Conservation (phyloP, 2,888 invertebrate species). For the Sepioteuthis lessoniana region DNA sequence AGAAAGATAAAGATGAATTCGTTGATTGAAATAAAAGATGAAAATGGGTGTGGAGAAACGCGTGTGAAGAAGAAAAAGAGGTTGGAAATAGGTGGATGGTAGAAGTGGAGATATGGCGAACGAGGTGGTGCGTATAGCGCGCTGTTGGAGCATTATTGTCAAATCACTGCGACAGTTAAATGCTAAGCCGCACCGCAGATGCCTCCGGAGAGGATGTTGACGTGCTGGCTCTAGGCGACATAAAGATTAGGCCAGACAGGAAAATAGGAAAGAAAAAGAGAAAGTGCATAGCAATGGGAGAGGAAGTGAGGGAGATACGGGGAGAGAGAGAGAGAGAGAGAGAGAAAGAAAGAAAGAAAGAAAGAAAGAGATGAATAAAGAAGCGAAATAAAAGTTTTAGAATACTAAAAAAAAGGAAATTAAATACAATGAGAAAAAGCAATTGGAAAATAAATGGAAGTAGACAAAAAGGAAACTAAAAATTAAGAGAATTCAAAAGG, state of each 20-base stretch:
- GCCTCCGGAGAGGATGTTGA: constrained; percentile 33
- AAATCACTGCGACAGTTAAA: constrained; percentile 21
- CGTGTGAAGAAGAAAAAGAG: not conserved
- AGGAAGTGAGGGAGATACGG: not conserved
- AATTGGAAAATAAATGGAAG: not conserved
- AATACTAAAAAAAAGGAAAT: not conserved
- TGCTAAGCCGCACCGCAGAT: not conserved
- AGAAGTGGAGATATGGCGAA: not conserved
- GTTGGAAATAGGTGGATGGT: not conserved
- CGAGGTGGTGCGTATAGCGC: not conserved
- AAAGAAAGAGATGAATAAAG: not conserved
- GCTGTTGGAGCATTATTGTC: not conserved
- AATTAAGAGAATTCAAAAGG: not conserved
- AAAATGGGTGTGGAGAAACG: not conserved
- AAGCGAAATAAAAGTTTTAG: not conserved
- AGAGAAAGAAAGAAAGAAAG: not conserved
- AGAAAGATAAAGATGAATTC: not conserved
- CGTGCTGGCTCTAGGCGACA: constrained; percentile 9
- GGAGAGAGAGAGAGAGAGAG: not conserved
- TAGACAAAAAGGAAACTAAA: not conserved
- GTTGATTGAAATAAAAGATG: not conserved
- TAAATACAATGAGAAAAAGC: not conserved
- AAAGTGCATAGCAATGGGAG: too few species aligned
- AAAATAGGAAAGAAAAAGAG: not conserved
- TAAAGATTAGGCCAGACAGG: not conserved